Conservation (phyloP, 2,113 vertebrate species). For the Cinclus mexicanus region DNA sequence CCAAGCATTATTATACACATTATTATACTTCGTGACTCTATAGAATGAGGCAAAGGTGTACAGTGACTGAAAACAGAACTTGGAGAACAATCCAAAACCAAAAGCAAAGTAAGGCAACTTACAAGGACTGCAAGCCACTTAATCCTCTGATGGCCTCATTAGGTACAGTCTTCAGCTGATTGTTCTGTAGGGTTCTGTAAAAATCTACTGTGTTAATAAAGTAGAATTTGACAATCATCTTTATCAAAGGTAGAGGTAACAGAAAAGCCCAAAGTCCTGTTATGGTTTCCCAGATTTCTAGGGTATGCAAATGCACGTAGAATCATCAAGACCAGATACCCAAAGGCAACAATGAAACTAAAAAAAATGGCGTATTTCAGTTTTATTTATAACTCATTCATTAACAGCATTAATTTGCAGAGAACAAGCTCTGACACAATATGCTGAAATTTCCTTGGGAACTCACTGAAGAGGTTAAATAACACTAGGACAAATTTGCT, state of each 20-base stretch:
- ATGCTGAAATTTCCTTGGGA: not conserved
- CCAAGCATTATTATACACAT: not conserved
- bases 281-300: not conserved
- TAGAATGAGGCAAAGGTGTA: not conserved
- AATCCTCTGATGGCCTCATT: conserved; percentile 89
- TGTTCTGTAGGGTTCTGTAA: conserved; percentile 93
- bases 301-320: not conserved
- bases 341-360: not conserved
- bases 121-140: conserved; percentile 91
- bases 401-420: not conserved
- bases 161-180: conserved; percentile 93
- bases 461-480: not conserved
- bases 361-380: not conserved
- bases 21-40: not conserved
- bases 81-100: not conserved
- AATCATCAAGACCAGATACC: not conserved
- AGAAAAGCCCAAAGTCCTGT: not conserved
- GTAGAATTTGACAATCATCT: not conserved
- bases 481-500: not conserved
- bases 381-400: not conserved
- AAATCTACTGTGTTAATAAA: conserved; percentile 23
- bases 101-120: conserved; percentile 70
- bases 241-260: not conserved
- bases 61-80: not conserved
- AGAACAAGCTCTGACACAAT: not conserved